These are phyloP conservation scores for Globia sparganii DNA, from an alignment of 2,888 invertebrate genomes.

Conservation along the genomic window DNA sequence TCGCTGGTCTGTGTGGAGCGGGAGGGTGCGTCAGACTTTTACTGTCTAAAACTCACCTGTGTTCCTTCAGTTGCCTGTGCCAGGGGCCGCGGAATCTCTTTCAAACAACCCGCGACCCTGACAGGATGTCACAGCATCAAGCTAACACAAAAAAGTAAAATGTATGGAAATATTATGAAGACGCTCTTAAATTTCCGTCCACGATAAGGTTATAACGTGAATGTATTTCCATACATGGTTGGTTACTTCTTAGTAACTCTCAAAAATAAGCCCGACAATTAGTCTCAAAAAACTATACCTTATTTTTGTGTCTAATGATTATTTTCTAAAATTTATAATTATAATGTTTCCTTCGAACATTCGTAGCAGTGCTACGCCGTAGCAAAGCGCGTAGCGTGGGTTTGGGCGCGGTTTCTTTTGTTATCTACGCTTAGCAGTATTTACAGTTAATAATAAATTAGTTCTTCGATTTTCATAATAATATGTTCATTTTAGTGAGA, in stretches of 20 bases:
- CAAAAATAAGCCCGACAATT: neutral
- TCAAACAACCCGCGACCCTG: no score
- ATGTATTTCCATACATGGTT: neutral
- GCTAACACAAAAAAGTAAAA: neutral
- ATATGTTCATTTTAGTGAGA: neutral
- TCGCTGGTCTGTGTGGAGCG: no score
- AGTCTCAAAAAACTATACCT: neutral
- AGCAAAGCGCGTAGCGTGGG: neutral
- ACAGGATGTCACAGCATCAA: no score
- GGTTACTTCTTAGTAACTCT: neutral
- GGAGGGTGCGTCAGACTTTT: no score
- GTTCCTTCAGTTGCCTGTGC: no score
- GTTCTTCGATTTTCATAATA: neutral
- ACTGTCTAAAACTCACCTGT: no score
- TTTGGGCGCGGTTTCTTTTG: no score
- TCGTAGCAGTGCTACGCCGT: conserved; percentile 10
- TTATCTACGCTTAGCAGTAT: neutral
- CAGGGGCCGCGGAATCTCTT: no score
- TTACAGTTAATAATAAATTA: neutral
- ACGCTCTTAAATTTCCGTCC: neutral
- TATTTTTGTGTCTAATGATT: no score
- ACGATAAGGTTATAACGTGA: neutral
- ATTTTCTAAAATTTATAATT: neutral
- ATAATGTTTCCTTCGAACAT: neutral
- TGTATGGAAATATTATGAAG: neutral